Base-by-base conservation (phyloP, 2,888 invertebrate species). In the Stegophylla sp. region DNA sequence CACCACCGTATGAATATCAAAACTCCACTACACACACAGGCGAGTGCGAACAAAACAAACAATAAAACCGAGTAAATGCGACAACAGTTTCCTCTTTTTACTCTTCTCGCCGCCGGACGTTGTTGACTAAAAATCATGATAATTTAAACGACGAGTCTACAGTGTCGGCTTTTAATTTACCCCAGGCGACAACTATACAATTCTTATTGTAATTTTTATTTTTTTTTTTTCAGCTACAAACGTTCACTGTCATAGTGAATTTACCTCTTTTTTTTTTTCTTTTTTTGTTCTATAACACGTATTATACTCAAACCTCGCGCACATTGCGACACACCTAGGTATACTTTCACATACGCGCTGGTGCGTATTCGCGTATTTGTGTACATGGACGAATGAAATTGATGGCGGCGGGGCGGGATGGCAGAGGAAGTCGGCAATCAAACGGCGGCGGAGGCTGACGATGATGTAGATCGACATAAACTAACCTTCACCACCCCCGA, bases 391-490 rank as follows among this genome's bases (percentile, higher is more conserved):
- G 4, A 48, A 28, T 17, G 61, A 5, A 61, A 61, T 61, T 15
- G 17, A 10, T 5, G 61, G 48, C 1, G 51, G 12, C 23, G 12
- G 13, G n/a, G n/a, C 45, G 3, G 73, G 59, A 13, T 7, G 26
- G 43, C 13, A 41, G 15, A 7, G 20, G 73, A n/a, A 41, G 41
- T 61, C 63, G 20, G 63, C 73, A 61, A 61, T 61, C 61, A 61
- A 48, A 48, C 61, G 59, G 34, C 28, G 15, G 61, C 61, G 28
- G 73, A 26, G 23, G 23, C 0, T 26, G 66, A 15, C 43, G 43
- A 61, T 61, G 74, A 64, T 51, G 74, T 75, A 63, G 74, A 75
- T 75, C 74, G 74, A 63, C 74, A 34, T 64, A 75, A 75, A 75
- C 74, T 75, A 75, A 75, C 74, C 74, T 61, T 45, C 45, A 15